Percentiles rank a stretch among this genome's conserved stretches.
These are phyloP conservation scores for Nemoura dubitans DNA, from an alignment of 2,888 invertebrate species.

Conservation along the genomic window DNA sequence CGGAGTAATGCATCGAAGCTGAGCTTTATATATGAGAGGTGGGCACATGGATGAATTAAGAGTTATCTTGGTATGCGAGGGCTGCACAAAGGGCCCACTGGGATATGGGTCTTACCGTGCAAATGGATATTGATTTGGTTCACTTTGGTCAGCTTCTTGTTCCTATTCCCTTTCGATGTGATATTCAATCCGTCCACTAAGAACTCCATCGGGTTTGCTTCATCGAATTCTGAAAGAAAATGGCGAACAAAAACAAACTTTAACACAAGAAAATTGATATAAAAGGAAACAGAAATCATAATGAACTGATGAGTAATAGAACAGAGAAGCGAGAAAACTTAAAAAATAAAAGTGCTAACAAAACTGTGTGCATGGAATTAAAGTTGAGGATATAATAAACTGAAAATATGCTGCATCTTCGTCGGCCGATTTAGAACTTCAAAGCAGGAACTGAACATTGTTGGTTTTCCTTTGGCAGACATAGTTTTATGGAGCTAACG, in stretches of 20 bases:
- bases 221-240: slow-evolving; percentile 49
- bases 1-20: too few relatives aligned
- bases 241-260: slow-evolving; percentile 13
- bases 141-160: slow-evolving; percentile 75
- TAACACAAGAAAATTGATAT: slow-evolving; percentile 33
- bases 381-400: background rate
- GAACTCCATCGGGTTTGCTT: slow-evolving; percentile 54
- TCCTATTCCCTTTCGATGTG: slow-evolving; percentile 54
- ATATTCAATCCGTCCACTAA: slow-evolving; percentile 56
- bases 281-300: slow-evolving; percentile 23
- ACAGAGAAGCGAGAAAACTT: slow-evolving; percentile 30
- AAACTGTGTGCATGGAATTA: background rate
- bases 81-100: too few relatives aligned
- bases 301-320: slow-evolving; percentile 31
- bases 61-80: too few relatives aligned
- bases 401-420: background rate
- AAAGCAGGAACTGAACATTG: background rate
- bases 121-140: slow-evolving; percentile 84
- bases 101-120: slow-evolving; percentile 71
- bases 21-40: too few relatives aligned
- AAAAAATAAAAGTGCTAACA: slow-evolving; percentile 24
- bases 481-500: background rate
- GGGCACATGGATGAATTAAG: too few relatives aligned
- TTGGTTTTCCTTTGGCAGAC: background rate
- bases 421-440: background rate